A percentile compares a stretch with the other conserved stretches of the same genome.
Conservation (phyloP, 2,888 invertebrate genomes). For the Saturnia pavonia region DNA sequence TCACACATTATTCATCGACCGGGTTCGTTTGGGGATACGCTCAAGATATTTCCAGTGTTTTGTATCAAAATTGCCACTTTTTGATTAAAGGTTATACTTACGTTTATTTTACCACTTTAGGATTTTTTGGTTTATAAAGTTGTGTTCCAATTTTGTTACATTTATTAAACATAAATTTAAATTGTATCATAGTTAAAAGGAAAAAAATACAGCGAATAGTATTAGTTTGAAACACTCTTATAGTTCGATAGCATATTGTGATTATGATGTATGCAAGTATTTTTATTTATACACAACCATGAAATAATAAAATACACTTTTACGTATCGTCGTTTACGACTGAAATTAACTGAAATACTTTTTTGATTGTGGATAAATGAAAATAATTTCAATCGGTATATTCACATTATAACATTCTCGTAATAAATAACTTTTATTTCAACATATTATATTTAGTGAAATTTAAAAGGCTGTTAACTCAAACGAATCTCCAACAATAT, state of each 20-base stretch:
- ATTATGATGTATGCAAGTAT: background rate
- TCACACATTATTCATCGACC: background rate
- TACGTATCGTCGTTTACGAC: too few species aligned
- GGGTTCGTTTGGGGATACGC: background rate
- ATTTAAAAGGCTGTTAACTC: constrained; percentile 31
- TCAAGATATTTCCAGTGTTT: background rate
- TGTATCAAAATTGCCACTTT: background rate
- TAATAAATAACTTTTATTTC: background rate
- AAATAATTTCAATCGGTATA: background rate
- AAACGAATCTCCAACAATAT: constrained; percentile 47
- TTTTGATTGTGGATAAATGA: background rate
- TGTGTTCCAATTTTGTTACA: background rate
- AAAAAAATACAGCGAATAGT: background rate
- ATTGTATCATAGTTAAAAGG: background rate
- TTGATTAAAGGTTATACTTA: background rate
- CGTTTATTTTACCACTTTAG: background rate
- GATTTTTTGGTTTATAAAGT: background rate
- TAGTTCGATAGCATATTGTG: background rate
- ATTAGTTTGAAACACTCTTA: background rate
- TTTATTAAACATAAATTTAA: background rate
- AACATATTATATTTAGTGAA: background rate
- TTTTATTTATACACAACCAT: constrained; percentile 1
- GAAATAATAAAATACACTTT: too few species aligned
- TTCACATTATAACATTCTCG: background rate
- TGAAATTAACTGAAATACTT: background rate